Evolutionary conservation across 2,797 vertebrate species (phyloP).

Genomic region (Artibeus jamaicensis): DNA sequence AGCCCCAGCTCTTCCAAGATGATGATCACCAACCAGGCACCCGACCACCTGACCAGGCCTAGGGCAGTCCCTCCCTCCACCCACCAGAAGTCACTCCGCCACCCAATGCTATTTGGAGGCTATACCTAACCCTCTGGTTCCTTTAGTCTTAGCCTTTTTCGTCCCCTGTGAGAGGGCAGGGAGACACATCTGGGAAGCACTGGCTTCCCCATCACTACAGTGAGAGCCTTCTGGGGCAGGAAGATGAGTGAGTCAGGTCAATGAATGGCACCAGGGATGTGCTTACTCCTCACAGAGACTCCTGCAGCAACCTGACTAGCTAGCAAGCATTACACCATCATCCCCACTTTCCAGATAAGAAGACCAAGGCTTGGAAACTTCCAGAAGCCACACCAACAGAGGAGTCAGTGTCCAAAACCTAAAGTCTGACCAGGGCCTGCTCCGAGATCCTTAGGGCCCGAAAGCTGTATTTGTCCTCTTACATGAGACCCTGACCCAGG

Average conservation of each 20-base stretch:
- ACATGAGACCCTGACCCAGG: rapidly evolving
- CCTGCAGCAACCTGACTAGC: background rate
- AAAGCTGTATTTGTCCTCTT: background rate
- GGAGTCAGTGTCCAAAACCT: background rate
- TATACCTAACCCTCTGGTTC: background rate
- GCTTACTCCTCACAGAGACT: background rate
- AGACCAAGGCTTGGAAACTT: background rate
- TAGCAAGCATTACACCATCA: background rate
- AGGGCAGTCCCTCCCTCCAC: background rate
- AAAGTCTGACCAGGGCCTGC: background rate
- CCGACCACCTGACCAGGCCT: background rate
- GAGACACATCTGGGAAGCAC: background rate
- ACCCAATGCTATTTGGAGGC: background rate
- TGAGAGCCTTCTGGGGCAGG: background rate
- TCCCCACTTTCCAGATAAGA: background rate
- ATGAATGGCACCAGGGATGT: background rate
- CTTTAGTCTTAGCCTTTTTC: background rate
- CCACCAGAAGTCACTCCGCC: background rate
- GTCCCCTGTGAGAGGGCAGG: background rate
- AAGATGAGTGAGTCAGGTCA: background rate
- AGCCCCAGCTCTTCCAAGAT: background rate
- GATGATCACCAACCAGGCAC: background rate
- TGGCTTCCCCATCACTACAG: background rate
- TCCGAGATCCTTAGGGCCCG: rapidly evolving
- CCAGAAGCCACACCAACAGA: background rate